Conservation (phyloP, 2,888 invertebrate genomes). For the Tetranychus piercei region DNA sequence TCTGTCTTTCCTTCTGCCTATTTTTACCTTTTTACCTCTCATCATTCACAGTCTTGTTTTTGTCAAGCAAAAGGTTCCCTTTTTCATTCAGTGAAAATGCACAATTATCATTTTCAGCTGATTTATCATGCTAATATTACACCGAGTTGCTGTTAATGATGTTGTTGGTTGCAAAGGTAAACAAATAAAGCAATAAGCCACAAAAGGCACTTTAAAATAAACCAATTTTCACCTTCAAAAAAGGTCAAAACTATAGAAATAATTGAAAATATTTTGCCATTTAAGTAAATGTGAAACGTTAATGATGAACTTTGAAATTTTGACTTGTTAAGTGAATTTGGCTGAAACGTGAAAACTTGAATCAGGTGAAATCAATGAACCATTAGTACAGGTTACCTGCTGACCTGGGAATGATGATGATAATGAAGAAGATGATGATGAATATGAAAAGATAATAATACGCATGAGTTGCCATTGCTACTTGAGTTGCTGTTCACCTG, state of each 20-base stretch:
- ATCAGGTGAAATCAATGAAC: neutral
- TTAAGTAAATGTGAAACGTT: neutral
- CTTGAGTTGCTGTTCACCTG: too few relatives aligned
- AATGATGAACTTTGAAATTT: neutral
- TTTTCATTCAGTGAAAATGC: too few relatives aligned
- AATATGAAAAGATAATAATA: neutral
- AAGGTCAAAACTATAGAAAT: too few relatives aligned
- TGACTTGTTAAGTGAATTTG: neutral
- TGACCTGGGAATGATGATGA: neutral
- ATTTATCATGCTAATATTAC: too few relatives aligned
- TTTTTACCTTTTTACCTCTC: neutral
- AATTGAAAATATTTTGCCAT: too few relatives aligned
- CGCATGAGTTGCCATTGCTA: neutral
- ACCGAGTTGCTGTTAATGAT: too few relatives aligned
- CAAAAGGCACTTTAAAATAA: too few relatives aligned
- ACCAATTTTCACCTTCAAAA: too few relatives aligned
- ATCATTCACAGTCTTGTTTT: neutral
- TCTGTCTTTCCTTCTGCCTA: neutral
- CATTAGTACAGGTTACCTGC: neutral
- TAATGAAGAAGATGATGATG: neutral
- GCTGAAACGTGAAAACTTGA: neutral
- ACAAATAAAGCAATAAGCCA: too few relatives aligned
- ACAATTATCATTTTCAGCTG: too few relatives aligned
- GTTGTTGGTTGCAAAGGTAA: too few relatives aligned
- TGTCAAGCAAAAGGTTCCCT: too few relatives aligned